Conservation (phyloP, 2,888 invertebrate species). For the Epinotia brunnichana region DNA sequence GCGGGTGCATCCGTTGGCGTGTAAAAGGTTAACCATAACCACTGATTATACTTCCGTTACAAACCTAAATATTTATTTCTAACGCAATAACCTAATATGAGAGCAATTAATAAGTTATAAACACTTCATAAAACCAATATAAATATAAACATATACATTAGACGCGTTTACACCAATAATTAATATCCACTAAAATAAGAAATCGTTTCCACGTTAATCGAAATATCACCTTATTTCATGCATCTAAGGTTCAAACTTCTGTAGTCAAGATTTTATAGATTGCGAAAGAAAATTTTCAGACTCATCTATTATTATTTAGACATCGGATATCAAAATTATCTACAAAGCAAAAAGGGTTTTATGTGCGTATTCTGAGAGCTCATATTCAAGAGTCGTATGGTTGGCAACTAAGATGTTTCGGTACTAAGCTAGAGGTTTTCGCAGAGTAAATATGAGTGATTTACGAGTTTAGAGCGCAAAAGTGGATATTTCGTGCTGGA, state of each 20-base stretch:
- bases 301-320: background rate
- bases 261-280: background rate
- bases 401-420: background rate
- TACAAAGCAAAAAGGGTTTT: background rate
- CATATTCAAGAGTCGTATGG: background rate
- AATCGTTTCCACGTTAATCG: background rate
- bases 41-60: constrained; percentile 5
- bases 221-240: background rate
- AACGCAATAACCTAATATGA: constrained; percentile 17
- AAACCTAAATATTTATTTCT: constrained; percentile 17
- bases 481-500: background rate
- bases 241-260: background rate
- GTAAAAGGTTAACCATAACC: constrained; percentile 18
- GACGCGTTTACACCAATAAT: constrained; percentile 22
- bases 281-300: constrained; percentile 16
- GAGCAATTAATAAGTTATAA: constrained; percentile 31
- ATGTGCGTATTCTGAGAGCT: background rate
- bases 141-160: constrained; percentile 4
- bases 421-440: background rate
- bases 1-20: background rate
- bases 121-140: constrained; percentile 30
- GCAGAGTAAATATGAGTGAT: constrained; percentile 19
- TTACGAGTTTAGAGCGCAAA: constrained; percentile 16
- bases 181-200: constrained; percentile 22
- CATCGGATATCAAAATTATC: background rate